Conservation (phyloP, 2,888 invertebrate species). For the Cylloceria caligata region DNA sequence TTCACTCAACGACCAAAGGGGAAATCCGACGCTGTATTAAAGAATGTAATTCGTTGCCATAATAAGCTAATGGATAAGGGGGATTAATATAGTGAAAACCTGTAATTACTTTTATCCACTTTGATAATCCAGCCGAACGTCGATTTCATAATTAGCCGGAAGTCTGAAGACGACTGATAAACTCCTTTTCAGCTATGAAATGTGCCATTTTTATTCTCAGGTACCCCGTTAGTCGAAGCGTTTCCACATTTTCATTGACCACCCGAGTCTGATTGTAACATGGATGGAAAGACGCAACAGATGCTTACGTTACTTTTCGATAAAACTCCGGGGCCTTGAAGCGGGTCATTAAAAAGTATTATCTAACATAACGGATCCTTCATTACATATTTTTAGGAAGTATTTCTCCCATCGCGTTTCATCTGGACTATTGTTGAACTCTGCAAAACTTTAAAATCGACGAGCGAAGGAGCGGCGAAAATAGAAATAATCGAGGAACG, state of each 20-base stretch:
- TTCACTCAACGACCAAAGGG: no score
- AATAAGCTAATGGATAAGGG: not conserved
- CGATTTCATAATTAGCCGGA: conserved; percentile 8
- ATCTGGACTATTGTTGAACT: not conserved
- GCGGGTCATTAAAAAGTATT: not conserved
- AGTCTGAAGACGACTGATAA: not conserved
- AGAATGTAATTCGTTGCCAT: not conserved
- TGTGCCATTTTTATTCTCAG: conserved; percentile 18
- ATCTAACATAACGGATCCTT: not conserved
- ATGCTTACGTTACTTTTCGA: not conserved
- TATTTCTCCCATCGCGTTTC: not conserved
- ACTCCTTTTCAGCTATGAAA: conserved; percentile 10
- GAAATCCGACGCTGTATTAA: not conserved
- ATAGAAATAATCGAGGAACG: not conserved
- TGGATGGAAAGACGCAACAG: not conserved
- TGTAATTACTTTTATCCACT: not conserved
- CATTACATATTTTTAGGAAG: not conserved
- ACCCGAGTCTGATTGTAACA: not conserved
- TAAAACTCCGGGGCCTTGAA: not conserved
- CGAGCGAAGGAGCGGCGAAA: not conserved
- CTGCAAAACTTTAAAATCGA: conserved; percentile 16
- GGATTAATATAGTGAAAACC: not conserved
- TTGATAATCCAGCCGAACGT: not conserved
- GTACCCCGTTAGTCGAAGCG: not conserved
- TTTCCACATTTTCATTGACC: conserved; percentile 3